Evolutionary conservation across 2,797 vertebrate genomes (phyloP), one percentile per base, ranked within the genome.

Genomic region (Acanthopagrus latus): DNA sequence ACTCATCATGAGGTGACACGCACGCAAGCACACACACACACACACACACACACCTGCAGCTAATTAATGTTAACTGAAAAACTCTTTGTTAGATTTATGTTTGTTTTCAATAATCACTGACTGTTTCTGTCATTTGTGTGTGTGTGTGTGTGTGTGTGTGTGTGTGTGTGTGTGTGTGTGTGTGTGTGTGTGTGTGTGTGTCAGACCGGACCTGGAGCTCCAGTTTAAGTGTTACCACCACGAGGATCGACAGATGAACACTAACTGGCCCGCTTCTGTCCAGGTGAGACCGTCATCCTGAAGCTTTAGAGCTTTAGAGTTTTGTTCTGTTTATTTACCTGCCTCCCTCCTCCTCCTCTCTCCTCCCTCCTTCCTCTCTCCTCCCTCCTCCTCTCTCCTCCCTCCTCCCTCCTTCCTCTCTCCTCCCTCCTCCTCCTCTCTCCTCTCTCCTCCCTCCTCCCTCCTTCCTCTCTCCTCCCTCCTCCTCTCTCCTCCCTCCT

Each of bases 171-270:
- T 48, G 52, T 59, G 10, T 73, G 50, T 62, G 18, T 74, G 29
- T 55, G 17, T 74, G 46, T 73, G 59, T 58, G 51, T 73, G 44
- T 77, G 18, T 80, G 41, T 72, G 29, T 73, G 16, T 74, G 0
- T 38, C 86, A 98, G 97, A 89, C 97, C 97, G 0, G 97, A 98
- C 90, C 88, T 98, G 87, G 97, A 98, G 92, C 96, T 98, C 72
- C 97, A 98, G 95, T 98, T 98, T 83, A 98, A 98, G 78, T 98
- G 97, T 89, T 98, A 98, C 89, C 97, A 98, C 88, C 97, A 98
- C 0, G 97, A 98, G 84, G 97, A 98, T 82, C 94, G 97, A 8
- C 97, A 98, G 93, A 97, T 97, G 96, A 98, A 97, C 91, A 98
- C 97, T 74, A 98, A 98, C 95, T 98, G 97, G 97, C 97, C 97